These are phyloP conservation scores for Rhopilema esculentum DNA, from an alignment of 30 jellyfish, hydroid and myxozoan genomes.

Conservation along the genomic window DNA sequence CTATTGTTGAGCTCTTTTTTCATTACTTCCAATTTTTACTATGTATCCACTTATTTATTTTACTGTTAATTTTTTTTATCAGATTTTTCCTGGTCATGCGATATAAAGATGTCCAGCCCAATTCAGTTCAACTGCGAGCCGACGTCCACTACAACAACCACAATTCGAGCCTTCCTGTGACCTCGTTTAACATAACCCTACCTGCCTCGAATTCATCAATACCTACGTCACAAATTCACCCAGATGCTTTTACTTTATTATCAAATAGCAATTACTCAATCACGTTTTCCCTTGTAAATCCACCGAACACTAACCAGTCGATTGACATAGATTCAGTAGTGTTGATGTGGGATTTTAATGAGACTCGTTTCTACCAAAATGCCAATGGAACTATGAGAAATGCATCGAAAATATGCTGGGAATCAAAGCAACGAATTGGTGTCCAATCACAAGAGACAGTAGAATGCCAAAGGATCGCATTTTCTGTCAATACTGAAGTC, in stretches of 20 bases:
- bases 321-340: constrained; percentile 73
- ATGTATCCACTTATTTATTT: too few relatives aligned
- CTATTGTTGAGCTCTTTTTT: too few relatives aligned
- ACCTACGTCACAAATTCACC: constrained; percentile 1
- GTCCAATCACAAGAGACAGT: constrained; percentile 2
- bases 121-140: neutral
- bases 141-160: constrained; percentile 44
- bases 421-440: constrained; percentile 27
- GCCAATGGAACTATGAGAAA: constrained; percentile 43
- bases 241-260: neutral
- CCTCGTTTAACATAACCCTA: constrained; percentile 47
- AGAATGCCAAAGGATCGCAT: constrained; percentile 53
- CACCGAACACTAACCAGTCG: constrained; percentile 28
- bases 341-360: constrained; percentile 41
- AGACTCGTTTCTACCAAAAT: constrained; percentile 29
- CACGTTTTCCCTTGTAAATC: constrained; percentile 18
- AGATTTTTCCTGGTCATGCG: constrained; percentile 59
- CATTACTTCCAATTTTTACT: too few relatives aligned
- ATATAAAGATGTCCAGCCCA: neutral
- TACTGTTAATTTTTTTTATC: too few relatives aligned
- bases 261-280: constrained; percentile 59
- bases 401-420: constrained; percentile 71
- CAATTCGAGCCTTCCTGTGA: constrained; percentile 18
- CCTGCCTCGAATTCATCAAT: constrained; percentile 39
- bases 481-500: constrained; percentile 60